These are phyloP conservation scores for Paradisaea rubra DNA, from an alignment of 2,113 vertebrate genomes.

Conservation along the genomic window DNA sequence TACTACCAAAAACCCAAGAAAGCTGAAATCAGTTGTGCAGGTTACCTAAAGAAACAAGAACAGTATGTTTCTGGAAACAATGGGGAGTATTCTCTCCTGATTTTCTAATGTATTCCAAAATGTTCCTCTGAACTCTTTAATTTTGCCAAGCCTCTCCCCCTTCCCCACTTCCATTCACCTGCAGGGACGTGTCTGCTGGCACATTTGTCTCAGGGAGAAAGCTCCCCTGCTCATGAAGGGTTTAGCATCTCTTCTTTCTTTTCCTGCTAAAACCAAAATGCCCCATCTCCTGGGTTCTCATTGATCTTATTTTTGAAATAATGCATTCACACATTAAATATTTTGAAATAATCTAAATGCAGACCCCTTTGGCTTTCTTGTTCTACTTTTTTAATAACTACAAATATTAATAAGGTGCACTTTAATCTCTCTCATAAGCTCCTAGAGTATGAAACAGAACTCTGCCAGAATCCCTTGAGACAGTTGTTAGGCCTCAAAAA, in stretches of 20 bases:
- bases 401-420: background rate
- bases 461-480: background rate
- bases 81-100: rapidly evolving
- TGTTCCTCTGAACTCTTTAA: background rate
- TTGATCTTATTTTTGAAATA: background rate
- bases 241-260: background rate
- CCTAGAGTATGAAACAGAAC: background rate
- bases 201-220: background rate
- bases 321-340: background rate
- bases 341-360: background rate
- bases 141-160: background rate
- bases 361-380: background rate
- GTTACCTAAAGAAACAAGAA: background rate
- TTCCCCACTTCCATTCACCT: background rate
- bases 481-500: background rate
- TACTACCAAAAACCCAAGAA: background rate
- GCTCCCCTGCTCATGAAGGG: background rate
- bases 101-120: background rate
- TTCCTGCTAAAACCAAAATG: background rate
- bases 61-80: background rate
- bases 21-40: background rate
- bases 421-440: background rate
- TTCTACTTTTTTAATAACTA: background rate
- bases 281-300: background rate
- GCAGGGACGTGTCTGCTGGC: background rate